These are phyloP conservation scores for Lepas anatifera DNA, from an alignment of 2,888 invertebrate species.

Conservation along the genomic window DNA sequence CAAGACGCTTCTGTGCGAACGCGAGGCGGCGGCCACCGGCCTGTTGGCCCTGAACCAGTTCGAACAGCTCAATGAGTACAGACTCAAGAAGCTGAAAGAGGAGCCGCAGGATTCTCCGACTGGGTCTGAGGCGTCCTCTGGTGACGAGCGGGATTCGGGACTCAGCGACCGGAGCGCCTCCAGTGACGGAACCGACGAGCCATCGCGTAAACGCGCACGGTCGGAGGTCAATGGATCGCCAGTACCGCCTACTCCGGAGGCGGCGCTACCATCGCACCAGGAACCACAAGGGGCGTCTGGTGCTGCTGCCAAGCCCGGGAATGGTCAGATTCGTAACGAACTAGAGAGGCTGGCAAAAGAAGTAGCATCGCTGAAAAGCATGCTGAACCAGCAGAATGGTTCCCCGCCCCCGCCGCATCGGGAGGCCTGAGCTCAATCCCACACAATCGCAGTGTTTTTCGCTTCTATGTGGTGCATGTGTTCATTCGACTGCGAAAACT, in stretches of 20 bases:
- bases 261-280: not conserved
- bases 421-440: not conserved
- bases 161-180: slow-evolving; percentile 45
- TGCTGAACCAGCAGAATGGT: slow-evolving; percentile 28
- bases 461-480: too few species aligned
- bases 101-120: slow-evolving; percentile 71
- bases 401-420: not conserved
- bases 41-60: slow-evolving; percentile 65
- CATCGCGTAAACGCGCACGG: not conserved
- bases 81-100: slow-evolving; percentile 65
- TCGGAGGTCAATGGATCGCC: slow-evolving; percentile 6
- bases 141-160: slow-evolving; percentile 79
- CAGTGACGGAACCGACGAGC: slow-evolving; percentile 20
- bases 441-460: too few species aligned
- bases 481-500: too few species aligned
- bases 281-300: too few species aligned
- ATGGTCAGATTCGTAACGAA: slow-evolving; percentile 43
- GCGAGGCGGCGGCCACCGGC: slow-evolving; percentile 53
- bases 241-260: slow-evolving; percentile 12
- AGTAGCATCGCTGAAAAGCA: slow-evolving; percentile 67
- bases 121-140: slow-evolving; percentile 49
- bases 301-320: slow-evolving; percentile 19
- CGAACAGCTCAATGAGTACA: too few species aligned
- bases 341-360: slow-evolving; percentile 78
- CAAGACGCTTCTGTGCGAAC: slow-evolving; percentile 79